Evolutionary conservation across 37 sponge, comb jelly and placozoan species (phyloP).

Genomic region (Crambe crambe): DNA sequence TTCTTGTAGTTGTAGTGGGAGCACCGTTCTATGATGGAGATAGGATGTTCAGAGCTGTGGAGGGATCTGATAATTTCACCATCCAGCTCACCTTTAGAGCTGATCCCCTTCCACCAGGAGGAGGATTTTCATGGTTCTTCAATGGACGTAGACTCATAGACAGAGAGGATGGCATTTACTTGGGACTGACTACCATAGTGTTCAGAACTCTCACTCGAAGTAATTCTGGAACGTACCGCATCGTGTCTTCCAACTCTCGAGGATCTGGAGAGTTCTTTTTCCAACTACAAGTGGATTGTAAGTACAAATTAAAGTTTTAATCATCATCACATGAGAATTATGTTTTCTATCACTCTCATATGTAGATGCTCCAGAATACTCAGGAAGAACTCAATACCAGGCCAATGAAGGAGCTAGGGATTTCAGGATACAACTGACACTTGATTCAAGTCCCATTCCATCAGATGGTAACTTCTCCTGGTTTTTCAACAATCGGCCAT

Average conservation of each 20-base stretch:
- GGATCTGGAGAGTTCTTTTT: neutral
- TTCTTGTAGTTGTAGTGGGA: neutral
- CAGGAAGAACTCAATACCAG: neutral
- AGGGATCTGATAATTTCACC: neutral
- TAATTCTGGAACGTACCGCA: neutral
- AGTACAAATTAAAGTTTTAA: no score
- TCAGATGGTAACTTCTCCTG: neutral
- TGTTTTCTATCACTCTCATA: no score
- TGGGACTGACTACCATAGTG: neutral
- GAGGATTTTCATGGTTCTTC: neutral
- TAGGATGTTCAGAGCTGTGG: neutral
- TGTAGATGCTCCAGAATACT: neutral
- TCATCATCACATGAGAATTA: no score
- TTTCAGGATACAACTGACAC: neutral
- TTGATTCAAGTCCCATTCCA: neutral
- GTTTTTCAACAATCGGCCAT: neutral
- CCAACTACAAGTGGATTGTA: neutral
- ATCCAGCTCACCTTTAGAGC: neutral
- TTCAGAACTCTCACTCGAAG: neutral
- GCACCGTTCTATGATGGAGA: neutral
- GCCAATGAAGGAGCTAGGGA: neutral
- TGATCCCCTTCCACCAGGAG: neutral
- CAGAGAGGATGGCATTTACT: neutral
- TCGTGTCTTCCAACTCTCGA: neutral
- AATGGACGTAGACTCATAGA: neutral